A percentile compares a stretch with the other conserved stretches of the same genome.
Evolutionary conservation across 2,113 vertebrate species (phyloP).

Genomic region (Lepidothrix coronata): DNA sequence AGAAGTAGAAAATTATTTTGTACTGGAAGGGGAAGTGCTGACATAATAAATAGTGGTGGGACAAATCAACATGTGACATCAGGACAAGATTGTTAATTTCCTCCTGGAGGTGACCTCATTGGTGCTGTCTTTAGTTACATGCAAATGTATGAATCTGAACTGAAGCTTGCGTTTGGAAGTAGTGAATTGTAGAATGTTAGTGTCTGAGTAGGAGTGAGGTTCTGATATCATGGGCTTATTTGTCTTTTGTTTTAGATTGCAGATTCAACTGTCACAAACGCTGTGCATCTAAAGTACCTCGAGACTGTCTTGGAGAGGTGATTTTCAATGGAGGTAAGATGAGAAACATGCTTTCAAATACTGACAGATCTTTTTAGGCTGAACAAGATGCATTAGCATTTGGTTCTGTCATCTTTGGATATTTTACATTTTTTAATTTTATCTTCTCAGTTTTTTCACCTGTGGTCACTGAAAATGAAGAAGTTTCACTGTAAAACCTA

Average conservation of each 20-base stretch:
- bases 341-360: neutral
- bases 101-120: neutral
- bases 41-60: neutral
- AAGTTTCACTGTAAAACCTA: neutral
- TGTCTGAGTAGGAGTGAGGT: neutral
- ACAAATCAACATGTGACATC: neutral
- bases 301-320: slow-evolving; percentile 95
- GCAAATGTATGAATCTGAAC: neutral
- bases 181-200: neutral
- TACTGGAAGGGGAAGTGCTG: slow-evolving; percentile 12
- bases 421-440: neutral
- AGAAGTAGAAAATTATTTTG: neutral
- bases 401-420: neutral
- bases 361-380: neutral
- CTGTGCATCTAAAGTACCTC: slow-evolving; percentile 95
- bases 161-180: neutral
- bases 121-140: neutral
- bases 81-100: neutral
- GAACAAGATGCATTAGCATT: neutral
- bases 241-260: slow-evolving; percentile 81
- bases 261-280: slow-evolving; percentile 98
- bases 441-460: neutral
- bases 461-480: neutral
- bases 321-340: slow-evolving; percentile 91
- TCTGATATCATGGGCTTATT: neutral